These are phyloP conservation scores for Sturmia bella DNA, from an alignment of 2,888 invertebrate genomes.

Conservation along the genomic window DNA sequence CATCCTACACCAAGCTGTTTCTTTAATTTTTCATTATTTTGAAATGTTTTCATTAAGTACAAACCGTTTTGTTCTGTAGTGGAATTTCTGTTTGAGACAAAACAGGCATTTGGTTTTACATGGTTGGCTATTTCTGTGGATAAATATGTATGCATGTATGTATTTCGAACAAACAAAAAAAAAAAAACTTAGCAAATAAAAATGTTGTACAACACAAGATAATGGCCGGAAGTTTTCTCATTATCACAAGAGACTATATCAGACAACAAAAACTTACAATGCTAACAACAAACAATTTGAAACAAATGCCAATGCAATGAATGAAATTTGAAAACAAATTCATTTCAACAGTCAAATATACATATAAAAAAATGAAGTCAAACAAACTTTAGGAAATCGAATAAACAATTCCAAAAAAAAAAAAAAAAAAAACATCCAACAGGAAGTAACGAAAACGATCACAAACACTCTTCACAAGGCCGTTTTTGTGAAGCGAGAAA, in stretches of 20 bases:
- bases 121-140: conserved; percentile 23
- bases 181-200: conserved; percentile 33
- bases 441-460: conserved; percentile 61
- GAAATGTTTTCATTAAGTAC: too few species aligned
- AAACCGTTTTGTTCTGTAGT: not conserved
- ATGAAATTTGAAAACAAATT: conserved; percentile 61
- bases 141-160: too few species aligned
- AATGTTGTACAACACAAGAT: conserved; percentile 54
- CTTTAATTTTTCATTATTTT: too few species aligned
- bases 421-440: conserved; percentile 55
- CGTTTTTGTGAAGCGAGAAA: conserved; percentile 45
- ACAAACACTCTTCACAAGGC: conserved; percentile 61
- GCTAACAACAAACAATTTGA: conserved; percentile 20
- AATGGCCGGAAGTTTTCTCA: conserved; percentile 69
- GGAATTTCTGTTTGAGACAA: not conserved
- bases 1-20: too few species aligned
- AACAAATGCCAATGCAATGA: conserved; percentile 61
- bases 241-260: conserved; percentile 50
- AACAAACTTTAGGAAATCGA: conserved; percentile 47
- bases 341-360: conserved; percentile 43
- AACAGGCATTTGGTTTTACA: not conserved
- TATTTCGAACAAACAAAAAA: not conserved
- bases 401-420: conserved; percentile 39
- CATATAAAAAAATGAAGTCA: conserved; percentile 28
- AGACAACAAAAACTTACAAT: conserved; percentile 19